phyloP scores from a whole-genome alignment of 2,113 vertebrate genomes.

The Cyprinodon brontotheroides region DNA sequence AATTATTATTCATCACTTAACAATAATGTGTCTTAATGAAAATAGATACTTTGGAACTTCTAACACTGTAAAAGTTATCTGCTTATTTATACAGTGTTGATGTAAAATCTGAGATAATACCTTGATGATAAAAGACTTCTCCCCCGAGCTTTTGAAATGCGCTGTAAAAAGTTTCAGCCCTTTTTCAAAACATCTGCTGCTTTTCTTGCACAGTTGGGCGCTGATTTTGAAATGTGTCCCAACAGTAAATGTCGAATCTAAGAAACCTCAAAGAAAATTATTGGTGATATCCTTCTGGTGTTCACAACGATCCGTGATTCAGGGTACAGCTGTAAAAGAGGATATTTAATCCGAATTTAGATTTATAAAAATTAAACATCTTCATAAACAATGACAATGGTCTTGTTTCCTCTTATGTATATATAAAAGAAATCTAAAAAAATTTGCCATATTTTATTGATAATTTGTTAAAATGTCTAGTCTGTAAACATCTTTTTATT shows the following conservation, averaged over 20 bases:
- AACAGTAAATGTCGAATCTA: background rate
- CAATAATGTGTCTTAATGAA: slow-evolving; percentile 46
- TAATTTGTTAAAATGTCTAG: no score
- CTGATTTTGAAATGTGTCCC: background rate
- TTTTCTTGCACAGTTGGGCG: background rate
- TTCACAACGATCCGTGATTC: background rate
- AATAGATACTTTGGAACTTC: slow-evolving; percentile 42
- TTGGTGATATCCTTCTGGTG: background rate
- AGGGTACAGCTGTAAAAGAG: background rate
- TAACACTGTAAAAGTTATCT: slow-evolving; percentile 26
- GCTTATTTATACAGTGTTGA: background rate
- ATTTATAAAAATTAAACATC: background rate
- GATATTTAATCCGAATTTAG: background rate
- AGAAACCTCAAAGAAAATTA: background rate
- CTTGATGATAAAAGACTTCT: slow-evolving; percentile 20
- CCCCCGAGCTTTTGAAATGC: background rate
- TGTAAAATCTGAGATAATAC: slow-evolving; percentile 36
- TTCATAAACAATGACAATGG: background rate
- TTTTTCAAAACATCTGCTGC: background rate
- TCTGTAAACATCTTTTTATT: no score
- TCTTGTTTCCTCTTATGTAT: background rate
- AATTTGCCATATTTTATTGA: no score
- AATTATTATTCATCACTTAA: slow-evolving; percentile 46
- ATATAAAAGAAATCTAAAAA: no score
- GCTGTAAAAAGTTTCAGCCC: background rate